Evolutionary conservation across 2,888 invertebrate species (phyloP), one percentile per base, ranked within the genome.

Genomic region (Aleiodes testaceus): DNA sequence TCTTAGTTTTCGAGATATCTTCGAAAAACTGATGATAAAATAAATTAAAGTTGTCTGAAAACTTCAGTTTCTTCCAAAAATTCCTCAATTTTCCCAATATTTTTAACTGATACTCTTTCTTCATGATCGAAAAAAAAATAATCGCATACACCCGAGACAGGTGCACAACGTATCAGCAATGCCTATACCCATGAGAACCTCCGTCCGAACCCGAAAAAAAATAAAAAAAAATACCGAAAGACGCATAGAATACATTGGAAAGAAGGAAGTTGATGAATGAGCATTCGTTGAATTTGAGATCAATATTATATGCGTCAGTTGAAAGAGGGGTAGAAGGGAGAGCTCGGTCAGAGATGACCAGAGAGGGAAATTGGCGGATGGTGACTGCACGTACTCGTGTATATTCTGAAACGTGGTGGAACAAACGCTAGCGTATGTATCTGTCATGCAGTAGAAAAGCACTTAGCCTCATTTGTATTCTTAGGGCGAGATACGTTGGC

Each of bases 381-480:
- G 20, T 63, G 63, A 45, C 22, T 45, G 74, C 70, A 72, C 70
- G 77, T 64, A 66, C 52, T 61, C 49, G 45, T 63, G 26, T 63
- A 22, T 63, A 63, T 70, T 73, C 69, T 66, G 71, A 50, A 75
- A 73, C 77, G 72, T 70, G 75, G 64, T 45, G 65, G 45, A 64
- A 52, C 72, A 70, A 20, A 72, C 66, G 66, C 63, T 42, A 66
- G 44, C 69, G 75, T 70, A 61, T 67, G 74, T 77, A 74, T 74
- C 77, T 75, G 77, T 78, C 78, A 78, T 74, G 76, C 70, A 73
- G 78, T 76, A 74, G 75, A 82, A 83, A 81, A 82, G 82, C 82
- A 83, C 80, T 83, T 84, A 82, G 79, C 81, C 86, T 87, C 86
- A 87, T 87, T 87, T 85, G 85, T 87, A 87, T 87, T 87, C 87